Percentiles rank a stretch among this genome's conserved stretches.
These are phyloP conservation scores for Stegana nigrithorax DNA, from an alignment of 2,888 invertebrate genomes.

Conservation along the genomic window DNA sequence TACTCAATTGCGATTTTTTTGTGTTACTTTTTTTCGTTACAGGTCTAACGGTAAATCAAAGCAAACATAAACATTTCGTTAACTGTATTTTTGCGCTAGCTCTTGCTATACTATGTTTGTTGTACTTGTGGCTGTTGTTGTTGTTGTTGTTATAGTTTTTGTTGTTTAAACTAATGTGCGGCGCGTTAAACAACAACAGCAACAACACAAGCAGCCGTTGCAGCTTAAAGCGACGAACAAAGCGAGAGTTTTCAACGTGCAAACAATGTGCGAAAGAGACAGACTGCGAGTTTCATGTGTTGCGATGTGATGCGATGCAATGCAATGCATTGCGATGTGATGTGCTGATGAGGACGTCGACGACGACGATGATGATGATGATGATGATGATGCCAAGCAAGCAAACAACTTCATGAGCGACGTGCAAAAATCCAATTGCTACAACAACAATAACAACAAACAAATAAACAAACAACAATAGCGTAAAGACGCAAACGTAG, in stretches of 20 bases:
- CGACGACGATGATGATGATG: too few species aligned
- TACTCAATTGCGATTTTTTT: background rate
- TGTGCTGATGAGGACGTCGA: too few species aligned
- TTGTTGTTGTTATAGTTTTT: constrained; percentile 17
- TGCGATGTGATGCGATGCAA: constrained; percentile 21
- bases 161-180: background rate
- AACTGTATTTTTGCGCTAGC: constrained; percentile 11
- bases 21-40: background rate
- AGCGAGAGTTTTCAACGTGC: constrained; percentile 11
- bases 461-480: constrained; percentile 7
- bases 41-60: constrained; percentile 59
- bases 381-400: constrained; percentile 47
- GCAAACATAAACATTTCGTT: constrained; percentile 55
- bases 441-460: constrained; percentile 36
- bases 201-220: too few species aligned
- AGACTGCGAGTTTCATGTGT: background rate
- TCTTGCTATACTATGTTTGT: background rate
- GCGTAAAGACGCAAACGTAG: background rate
- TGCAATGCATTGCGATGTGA: too few species aligned
- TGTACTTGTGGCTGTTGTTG: constrained; percentile 23
- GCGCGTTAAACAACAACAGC: background rate
- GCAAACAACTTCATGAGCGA: constrained; percentile 62
- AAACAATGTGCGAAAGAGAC: constrained; percentile 3
- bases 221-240: background rate
- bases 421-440: constrained; percentile 62